These are phyloP conservation scores for Chelon labrosus DNA, from an alignment of 2,797 vertebrate genomes.

Conservation along the genomic window DNA sequence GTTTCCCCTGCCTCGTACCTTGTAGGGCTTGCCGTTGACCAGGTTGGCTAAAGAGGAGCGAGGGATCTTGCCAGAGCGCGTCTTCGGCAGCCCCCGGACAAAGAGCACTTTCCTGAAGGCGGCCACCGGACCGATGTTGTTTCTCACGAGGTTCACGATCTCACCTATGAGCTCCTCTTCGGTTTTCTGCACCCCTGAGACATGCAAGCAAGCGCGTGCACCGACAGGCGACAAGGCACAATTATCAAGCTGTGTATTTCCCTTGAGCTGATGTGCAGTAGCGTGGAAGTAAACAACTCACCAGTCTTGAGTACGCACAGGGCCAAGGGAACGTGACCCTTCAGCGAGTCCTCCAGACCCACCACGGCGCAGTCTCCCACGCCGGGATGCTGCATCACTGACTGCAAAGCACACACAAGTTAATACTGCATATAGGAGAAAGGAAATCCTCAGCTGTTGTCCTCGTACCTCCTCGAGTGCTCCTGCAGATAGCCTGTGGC, in stretches of 20 bases:
- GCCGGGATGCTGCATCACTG: constrained; percentile 87
- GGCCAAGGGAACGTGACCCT: constrained; percentile 93
- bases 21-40: constrained; percentile 92
- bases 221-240: too few relatives aligned
- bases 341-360: constrained; percentile 91
- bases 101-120: constrained; percentile 92
- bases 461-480: constrained; percentile 92
- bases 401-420: constrained; percentile 77
- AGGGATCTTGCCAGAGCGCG: constrained; percentile 96
- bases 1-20: constrained; percentile 75
- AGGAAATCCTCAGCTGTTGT: neutral
- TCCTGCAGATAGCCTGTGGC: constrained; percentile 95
- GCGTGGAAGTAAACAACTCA: constrained; percentile 49
- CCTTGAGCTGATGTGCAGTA: too few relatives aligned
- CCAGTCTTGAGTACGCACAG: constrained; percentile 92
- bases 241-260: too few relatives aligned
- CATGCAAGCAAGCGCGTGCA: neutral
- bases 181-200: constrained; percentile 81
- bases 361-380: constrained; percentile 96
- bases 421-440: too few relatives aligned
- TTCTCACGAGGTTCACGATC: constrained; percentile 89
- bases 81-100: constrained; percentile 92
- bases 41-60: constrained; percentile 90
- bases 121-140: constrained; percentile 92
- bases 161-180: constrained; percentile 82